phyloP scores from a whole-genome alignment of 35 echinoderm and acorn worm genomes.

The Chiridota heheva region DNA sequence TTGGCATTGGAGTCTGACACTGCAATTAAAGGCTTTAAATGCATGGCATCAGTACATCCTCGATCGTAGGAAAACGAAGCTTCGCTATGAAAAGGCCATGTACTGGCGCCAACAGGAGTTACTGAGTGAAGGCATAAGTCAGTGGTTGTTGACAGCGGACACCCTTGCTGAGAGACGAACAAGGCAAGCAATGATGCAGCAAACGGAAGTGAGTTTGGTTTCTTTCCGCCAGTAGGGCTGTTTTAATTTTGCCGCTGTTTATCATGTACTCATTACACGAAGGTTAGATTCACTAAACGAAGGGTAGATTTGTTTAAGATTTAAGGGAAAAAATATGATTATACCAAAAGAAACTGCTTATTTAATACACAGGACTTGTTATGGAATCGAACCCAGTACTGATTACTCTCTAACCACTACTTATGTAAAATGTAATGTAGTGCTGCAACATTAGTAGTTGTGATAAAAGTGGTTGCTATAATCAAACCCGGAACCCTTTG shows the following conservation, averaged over 20 bases:
- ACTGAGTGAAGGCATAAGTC: slow-evolving; percentile 64
- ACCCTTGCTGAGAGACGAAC: slow-evolving; percentile 55
- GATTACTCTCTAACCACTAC: not conserved
- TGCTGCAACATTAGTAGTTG: not conserved
- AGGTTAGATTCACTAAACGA: not conserved
- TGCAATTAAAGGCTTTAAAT: slow-evolving; percentile 66
- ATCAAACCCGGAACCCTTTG: not conserved
- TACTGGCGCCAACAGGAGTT: slow-evolving; percentile 54
- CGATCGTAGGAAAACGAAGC: slow-evolving; percentile 67
- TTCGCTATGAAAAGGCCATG: slow-evolving; percentile 64
- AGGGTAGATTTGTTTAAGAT: not conserved
- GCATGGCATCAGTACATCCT: slow-evolving; percentile 62
- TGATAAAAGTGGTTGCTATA: not conserved
- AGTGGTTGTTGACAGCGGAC: slow-evolving; percentile 67
- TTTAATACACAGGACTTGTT: not conserved
- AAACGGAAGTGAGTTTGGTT: slow-evolving; percentile 52
- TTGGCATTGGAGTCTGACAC: slow-evolving; percentile 91
- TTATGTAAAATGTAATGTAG: not conserved
- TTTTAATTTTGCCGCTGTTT: not conserved
- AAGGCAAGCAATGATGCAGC: slow-evolving; percentile 47
- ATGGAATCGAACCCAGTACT: too few species aligned
- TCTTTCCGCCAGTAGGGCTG: not conserved
- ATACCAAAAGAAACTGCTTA: not conserved
- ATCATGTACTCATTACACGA: too few species aligned
- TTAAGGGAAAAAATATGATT: not conserved